phyloP scores from a whole-genome alignment of 2,113 vertebrate genomes.

The Solea solea region DNA sequence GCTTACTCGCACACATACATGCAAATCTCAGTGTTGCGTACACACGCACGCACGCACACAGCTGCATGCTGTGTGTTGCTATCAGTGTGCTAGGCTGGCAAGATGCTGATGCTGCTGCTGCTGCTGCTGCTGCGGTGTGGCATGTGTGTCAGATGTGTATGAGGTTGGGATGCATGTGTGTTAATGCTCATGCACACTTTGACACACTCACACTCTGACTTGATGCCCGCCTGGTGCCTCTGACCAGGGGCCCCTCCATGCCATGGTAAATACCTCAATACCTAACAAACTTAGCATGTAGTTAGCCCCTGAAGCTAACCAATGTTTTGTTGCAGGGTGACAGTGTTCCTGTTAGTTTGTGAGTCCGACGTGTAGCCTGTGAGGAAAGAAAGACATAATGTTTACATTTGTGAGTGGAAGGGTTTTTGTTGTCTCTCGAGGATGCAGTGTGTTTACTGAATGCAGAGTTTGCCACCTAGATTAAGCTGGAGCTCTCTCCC shows the following conservation, averaged over 20 bases:
- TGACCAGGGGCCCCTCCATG: slow-evolving; percentile 62
- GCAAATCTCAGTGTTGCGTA: not conserved
- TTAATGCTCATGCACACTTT: slow-evolving; percentile 43
- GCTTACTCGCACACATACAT: slow-evolving; percentile 16
- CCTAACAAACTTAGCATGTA: slow-evolving; percentile 15
- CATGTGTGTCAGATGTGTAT: slow-evolving; percentile 59
- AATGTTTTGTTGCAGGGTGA: slow-evolving; percentile 12
- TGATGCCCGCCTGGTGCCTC: slow-evolving; percentile 57
- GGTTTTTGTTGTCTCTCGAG: slow-evolving; percentile 18
- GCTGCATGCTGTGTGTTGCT: not conserved
- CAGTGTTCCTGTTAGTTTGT: slow-evolving; percentile 5
- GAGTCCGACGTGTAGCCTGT: not conserved
- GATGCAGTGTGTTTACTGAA: slow-evolving; percentile 26
- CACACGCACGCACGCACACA: slow-evolving; percentile 1
- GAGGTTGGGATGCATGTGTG: slow-evolving; percentile 43
- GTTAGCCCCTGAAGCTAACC: slow-evolving; percentile 25
- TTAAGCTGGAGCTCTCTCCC: slow-evolving; percentile 24
- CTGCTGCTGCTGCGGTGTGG: slow-evolving; percentile 13
- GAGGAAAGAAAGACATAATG: not conserved
- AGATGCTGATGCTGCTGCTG: slow-evolving; percentile 47
- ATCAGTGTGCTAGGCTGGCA: slow-evolving; percentile 32
- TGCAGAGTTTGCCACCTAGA: slow-evolving; percentile 38
- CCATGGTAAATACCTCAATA: slow-evolving; percentile 74
- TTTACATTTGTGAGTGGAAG: not conserved
- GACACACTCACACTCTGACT: slow-evolving; percentile 43